These are phyloP conservation scores for Heliconius ethilla DNA, from an alignment of 2,888 invertebrate genomes.

Conservation along the genomic window DNA sequence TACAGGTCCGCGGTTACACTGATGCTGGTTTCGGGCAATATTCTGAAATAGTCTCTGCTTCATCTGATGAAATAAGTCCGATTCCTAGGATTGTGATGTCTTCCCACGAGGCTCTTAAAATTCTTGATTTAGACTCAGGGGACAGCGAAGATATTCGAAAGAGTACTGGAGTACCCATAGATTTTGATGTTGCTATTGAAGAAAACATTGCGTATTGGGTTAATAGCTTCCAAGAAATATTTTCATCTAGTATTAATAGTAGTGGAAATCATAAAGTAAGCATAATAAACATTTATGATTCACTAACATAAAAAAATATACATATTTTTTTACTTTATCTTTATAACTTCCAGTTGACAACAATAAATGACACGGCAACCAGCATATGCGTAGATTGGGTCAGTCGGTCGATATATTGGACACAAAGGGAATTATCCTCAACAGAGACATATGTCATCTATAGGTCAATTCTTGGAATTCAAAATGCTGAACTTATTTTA, in stretches of 20 bases:
- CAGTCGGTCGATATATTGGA: slow-evolving; percentile 91
- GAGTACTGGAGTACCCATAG: slow-evolving; percentile 85
- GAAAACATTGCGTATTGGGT: slow-evolving; percentile 92
- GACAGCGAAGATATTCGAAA: slow-evolving; percentile 82
- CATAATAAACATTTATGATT: background rate
- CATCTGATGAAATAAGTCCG: slow-evolving; percentile 87
- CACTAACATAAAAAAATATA: background rate
- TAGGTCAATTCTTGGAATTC: slow-evolving; percentile 85
- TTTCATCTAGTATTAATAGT: slow-evolving; percentile 83
- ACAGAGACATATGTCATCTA: slow-evolving; percentile 81
- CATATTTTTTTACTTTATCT: background rate
- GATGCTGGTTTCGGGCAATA: slow-evolving; percentile 88
- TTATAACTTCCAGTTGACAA: slow-evolving; percentile 60
- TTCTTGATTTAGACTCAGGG: slow-evolving; percentile 89
- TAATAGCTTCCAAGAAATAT: slow-evolving; percentile 87
- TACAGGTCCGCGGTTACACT: slow-evolving; percentile 90
- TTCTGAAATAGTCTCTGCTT: slow-evolving; percentile 83
- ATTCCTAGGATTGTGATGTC: slow-evolving; percentile 90
- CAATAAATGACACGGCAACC: slow-evolving; percentile 75
- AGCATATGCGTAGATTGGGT: slow-evolving; percentile 94
- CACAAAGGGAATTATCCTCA: slow-evolving; percentile 82
- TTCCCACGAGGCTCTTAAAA: slow-evolving; percentile 86
- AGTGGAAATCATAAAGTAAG: slow-evolving; percentile 75
- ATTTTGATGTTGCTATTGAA: slow-evolving; percentile 85
- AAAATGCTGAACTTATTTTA: slow-evolving; percentile 67